Evolutionary conservation across 2,113 vertebrate genomes (phyloP).

Genomic region (Mugil cephalus): DNA sequence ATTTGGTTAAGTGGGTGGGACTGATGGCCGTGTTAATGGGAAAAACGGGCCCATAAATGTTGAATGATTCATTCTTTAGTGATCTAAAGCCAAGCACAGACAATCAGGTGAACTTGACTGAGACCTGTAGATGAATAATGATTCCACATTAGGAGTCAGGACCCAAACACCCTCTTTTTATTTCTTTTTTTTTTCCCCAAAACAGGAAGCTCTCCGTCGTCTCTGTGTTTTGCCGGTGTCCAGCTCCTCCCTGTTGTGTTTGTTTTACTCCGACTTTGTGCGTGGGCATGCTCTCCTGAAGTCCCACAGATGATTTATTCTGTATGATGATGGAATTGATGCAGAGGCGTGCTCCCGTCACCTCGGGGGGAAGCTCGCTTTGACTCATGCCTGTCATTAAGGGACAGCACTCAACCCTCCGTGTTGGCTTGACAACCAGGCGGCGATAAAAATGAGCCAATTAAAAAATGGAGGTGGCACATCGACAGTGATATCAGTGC

Average conservation of each 20-base stretch:
- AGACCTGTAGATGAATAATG: slow-evolving; percentile 30
- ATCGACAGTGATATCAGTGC: slow-evolving; percentile 50
- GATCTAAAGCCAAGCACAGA: slow-evolving; percentile 17
- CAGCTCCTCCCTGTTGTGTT: slow-evolving; percentile 37
- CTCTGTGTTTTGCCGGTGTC: neutral
- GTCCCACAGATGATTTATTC: slow-evolving; percentile 63
- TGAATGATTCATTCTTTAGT: slow-evolving; percentile 40
- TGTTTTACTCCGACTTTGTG: slow-evolving; percentile 25
- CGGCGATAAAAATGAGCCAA: slow-evolving; percentile 56
- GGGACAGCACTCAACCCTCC: slow-evolving; percentile 40
- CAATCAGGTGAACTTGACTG: slow-evolving; percentile 31
- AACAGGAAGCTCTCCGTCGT: slow-evolving; percentile 17
- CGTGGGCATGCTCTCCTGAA: slow-evolving; percentile 49
- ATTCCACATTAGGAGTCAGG: slow-evolving; percentile 28
- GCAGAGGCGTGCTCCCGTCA: slow-evolving; percentile 64
- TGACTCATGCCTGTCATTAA: slow-evolving; percentile 69
- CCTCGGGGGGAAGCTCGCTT: slow-evolving; percentile 42
- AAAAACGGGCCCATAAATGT: slow-evolving; percentile 34
- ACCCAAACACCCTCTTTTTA: neutral
- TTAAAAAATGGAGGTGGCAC: slow-evolving; percentile 60
- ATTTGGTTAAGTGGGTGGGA: slow-evolving; percentile 24
- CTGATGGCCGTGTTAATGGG: slow-evolving; percentile 40
- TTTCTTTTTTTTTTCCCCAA: slow-evolving; percentile 12
- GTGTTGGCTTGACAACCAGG: slow-evolving; percentile 75
- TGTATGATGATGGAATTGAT: slow-evolving; percentile 61